These are phyloP conservation scores for Grammomys surdaster DNA, from an alignment of 2,113 vertebrate genomes.

Conservation along the genomic window DNA sequence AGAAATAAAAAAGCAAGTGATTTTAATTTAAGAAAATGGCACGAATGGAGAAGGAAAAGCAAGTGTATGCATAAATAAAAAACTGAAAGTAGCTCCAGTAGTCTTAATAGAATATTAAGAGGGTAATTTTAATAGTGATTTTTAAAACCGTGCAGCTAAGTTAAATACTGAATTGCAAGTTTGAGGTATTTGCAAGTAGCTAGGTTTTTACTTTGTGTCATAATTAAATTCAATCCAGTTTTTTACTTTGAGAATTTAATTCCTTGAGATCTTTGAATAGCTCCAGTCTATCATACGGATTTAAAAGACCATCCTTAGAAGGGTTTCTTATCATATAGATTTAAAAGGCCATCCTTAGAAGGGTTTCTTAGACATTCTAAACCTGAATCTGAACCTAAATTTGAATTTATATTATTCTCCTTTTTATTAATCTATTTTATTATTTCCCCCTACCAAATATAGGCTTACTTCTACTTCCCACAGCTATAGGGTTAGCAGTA, in stretches of 20 bases:
- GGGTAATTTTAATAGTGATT: not conserved
- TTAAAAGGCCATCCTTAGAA: not conserved
- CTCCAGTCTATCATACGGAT: not conserved
- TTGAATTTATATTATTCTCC: conserved; percentile 11
- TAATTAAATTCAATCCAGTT: not conserved
- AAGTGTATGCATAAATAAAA: not conserved
- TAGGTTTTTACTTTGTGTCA: not conserved
- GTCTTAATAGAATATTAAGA: not conserved
- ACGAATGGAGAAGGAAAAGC: conserved; percentile 16
- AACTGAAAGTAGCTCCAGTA: conserved; percentile 8
- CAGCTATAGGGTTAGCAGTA: not conserved
- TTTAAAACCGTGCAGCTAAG: not conserved
- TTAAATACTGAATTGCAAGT: conserved; percentile 22
- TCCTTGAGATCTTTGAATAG: not conserved
- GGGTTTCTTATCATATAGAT: not conserved
- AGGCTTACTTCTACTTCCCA: conserved; percentile 31
- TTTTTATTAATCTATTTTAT: conserved; percentile 28
- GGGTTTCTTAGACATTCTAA: not conserved
- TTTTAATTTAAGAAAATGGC: not conserved
- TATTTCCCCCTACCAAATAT: not conserved
- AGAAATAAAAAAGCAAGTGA: not conserved
- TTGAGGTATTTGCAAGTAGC: not conserved
- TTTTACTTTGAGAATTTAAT: conserved; percentile 25
- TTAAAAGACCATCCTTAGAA: not conserved
- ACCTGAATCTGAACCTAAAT: conserved; percentile 30